Base-by-base conservation (phyloP, 2,888 invertebrate genomes). In the Nymphalis polychloros region DNA sequence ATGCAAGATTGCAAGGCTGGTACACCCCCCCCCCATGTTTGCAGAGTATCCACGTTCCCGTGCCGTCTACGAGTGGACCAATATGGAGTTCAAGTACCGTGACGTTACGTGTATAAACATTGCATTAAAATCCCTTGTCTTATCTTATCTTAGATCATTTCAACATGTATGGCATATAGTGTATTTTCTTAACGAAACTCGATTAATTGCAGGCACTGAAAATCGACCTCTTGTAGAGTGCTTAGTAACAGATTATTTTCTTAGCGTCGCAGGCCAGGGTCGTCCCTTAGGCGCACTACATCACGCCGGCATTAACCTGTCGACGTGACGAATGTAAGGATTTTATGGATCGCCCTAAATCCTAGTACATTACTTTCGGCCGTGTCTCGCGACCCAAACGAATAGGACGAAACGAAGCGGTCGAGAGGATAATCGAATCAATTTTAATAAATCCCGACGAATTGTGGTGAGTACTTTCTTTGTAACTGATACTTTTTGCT, bases 231-330 rank as follows among this genome's bases (percentile, higher is more conserved):
- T n/a, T 13, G 52, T 52, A 59, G 46, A 62, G 67, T 59, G 59
- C 67, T 67, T 63, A 63, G 57, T 50, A 49, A 65, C 61, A 63
- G 65, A 65, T 69, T 69, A 69, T 65, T 62, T 62, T 52, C 48
- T 23, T 55, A 47, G n/a, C 48, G 55, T 17, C 35, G 41, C 20
- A 27, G 55, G 16, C 8, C 46, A 52, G 50, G 63, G 60, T 31
- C 59, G 57, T 46, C 68, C 64, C 64, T 68, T 60, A 23, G 63
- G 53, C 66, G 57, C 60, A 67, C 48, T 67, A 63, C 64, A 68
- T 68, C 68, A 68, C 64, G 49, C 49, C 46, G 67, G 68, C 55
- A 68, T 68, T 68, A 68, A 68, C 68, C 60, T 68, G 68, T 68
- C 68, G 55, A 23, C 60, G 64, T 64, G 68, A 68, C 68, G 63